A percentile compares a stretch with the other conserved stretches of the same genome.
phyloP scores from a whole-genome alignment of 92 coral and sea anemone species.

The Isaurus tuberculatus region DNA sequence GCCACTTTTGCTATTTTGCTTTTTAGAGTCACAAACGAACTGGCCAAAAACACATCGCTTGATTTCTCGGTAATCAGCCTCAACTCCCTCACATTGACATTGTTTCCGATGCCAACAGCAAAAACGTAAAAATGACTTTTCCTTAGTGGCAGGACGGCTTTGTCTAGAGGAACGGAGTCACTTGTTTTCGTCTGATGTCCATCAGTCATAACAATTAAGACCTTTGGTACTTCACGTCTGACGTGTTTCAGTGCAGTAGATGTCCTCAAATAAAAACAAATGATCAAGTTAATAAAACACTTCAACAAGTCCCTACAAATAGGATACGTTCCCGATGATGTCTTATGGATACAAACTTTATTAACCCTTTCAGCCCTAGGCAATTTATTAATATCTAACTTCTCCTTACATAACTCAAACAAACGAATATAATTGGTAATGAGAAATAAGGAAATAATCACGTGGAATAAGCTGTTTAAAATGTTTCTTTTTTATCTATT shows the following conservation, averaged over 20 bases:
- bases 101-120: conserved; percentile 65
- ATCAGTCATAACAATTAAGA: conserved; percentile 77
- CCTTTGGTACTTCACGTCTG: conserved; percentile 67
- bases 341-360: background rate
- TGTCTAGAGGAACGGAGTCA: conserved; percentile 67
- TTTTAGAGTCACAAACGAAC: conserved; percentile 56
- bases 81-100: conserved; percentile 49
- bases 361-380: no score
- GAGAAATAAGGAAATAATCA: no score
- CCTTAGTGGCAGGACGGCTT: conserved; percentile 66
- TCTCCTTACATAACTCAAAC: no score
- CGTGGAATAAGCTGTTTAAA: no score
- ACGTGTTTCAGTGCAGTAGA: conserved; percentile 39
- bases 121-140: conserved; percentile 42
- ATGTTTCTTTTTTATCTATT: no score
- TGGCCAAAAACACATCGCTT: conserved; percentile 57
- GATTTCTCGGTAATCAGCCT: conserved; percentile 67
- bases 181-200: conserved; percentile 66
- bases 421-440: no score
- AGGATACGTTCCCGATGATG: background rate
- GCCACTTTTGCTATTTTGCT: conserved; percentile 55
- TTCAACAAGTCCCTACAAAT: background rate
- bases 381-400: no score
- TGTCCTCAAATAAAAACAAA: conserved; percentile 8
- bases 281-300: background rate